Percentiles rank a stretch among this genome's conserved stretches.
Conservation (phyloP, 92 coral and sea anemone genomes). For the Isaurus tuberculatus region DNA sequence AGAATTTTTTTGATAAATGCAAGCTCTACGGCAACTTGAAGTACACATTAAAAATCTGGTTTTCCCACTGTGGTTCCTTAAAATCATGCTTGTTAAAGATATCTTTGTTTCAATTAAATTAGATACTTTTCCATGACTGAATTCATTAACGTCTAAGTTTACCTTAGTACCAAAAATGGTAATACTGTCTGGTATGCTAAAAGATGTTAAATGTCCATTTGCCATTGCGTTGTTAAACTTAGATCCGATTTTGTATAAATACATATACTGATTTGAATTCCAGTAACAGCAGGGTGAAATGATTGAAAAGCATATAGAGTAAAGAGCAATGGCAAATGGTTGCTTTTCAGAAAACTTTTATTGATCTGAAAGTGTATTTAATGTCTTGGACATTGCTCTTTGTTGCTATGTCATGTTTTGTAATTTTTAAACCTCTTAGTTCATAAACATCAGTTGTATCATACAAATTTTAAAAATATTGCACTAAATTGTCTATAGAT, state of each 20-base stretch:
- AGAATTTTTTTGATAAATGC: constrained; percentile 44
- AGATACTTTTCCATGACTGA: constrained; percentile 34
- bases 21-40: constrained; percentile 24
- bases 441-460: constrained; percentile 1
- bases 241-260: constrained; percentile 61
- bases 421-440: constrained; percentile 10
- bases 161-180: constrained; percentile 21
- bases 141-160: constrained; percentile 19
- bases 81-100: constrained; percentile 40
- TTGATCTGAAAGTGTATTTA: constrained; percentile 34
- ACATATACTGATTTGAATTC: constrained; percentile 55
- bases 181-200: constrained; percentile 17
- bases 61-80: constrained; percentile 26
- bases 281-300: constrained; percentile 66
- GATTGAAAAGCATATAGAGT: constrained; percentile 61
- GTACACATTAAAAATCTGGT: not conserved
- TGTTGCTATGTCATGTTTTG: not conserved
- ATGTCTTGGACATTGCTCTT: not conserved
- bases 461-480: constrained; percentile 15
- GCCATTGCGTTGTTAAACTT: constrained; percentile 49
- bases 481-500: constrained; percentile 13
- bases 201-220: constrained; percentile 19
- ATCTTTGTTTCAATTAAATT: constrained; percentile 36
- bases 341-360: constrained; percentile 26
- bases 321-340: constrained; percentile 51